These are phyloP conservation scores for Antrozous pallidus DNA, from an alignment of 2,797 vertebrate species.

Conservation along the genomic window DNA sequence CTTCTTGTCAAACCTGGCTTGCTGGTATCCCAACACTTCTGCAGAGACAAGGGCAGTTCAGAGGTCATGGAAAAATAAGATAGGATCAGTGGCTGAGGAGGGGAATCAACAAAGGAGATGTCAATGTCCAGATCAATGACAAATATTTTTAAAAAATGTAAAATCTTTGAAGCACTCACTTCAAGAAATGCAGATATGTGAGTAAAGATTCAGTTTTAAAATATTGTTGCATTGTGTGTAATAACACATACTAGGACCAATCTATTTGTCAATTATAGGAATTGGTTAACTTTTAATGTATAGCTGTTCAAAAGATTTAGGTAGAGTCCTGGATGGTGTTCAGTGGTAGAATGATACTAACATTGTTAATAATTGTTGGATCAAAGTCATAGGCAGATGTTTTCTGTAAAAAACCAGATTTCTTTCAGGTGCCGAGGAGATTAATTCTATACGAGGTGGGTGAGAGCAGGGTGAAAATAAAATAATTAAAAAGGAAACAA, in stretches of 20 bases:
- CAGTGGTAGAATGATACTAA: neutral
- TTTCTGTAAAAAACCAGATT: neutral
- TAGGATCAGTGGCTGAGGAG: too few species aligned
- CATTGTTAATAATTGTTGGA: neutral
- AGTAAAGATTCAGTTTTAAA: neutral
- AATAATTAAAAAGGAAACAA: neutral
- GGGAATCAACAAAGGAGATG: too few species aligned
- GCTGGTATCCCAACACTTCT: neutral
- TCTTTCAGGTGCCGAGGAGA: neutral
- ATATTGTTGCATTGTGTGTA: neutral
- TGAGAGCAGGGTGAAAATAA: neutral
- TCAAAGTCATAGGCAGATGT: neutral
- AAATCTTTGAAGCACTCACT: neutral
- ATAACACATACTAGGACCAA: neutral
- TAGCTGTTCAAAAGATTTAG: too few species aligned
- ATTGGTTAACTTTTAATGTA: neutral
- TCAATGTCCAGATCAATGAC: too few species aligned
- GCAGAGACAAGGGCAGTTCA: neutral
- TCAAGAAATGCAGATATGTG: neutral
- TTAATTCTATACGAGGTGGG: neutral
- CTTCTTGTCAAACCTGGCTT: neutral
- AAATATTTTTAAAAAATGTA: too few species aligned
- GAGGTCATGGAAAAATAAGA: neutral
- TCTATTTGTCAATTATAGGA: neutral
- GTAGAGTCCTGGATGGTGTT: too few species aligned